Evolutionary conservation across 2,797 vertebrate genomes (phyloP), one percentile per base, ranked within the genome.

Genomic region (Sebastes miniatus): DNA sequence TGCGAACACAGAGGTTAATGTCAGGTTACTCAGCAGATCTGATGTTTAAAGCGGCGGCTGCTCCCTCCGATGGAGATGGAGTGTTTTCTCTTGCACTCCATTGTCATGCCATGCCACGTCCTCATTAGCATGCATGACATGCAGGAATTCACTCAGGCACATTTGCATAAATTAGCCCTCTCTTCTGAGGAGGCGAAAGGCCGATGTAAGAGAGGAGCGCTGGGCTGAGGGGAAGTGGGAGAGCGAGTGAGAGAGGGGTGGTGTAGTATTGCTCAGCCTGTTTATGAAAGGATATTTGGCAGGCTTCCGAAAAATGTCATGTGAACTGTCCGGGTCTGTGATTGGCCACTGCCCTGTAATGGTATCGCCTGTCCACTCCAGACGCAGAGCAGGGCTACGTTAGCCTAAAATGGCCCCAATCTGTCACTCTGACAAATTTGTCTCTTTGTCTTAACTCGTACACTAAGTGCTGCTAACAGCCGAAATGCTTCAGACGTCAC

Each of bases 391-490:
- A 94, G 95, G 94, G 90, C 92, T 84, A 92, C 81, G 95, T 96
- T 96, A 93, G 95, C 95, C 96, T 95, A 96, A 97, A 96, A 95
- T 92, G 94, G 95, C 96, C 96, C 94, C 96, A 95, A 96, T 96
- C 95, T 97, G 96, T 97, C 96, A 94, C 83, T 88, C 93, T 97
- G 96, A 98, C 96, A 96, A 95, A 97, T 97, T 95, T 95, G 92
- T 95, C 91, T 96, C 95, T 96, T 97, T 97, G 96, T 97, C 93
- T 96, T 93, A 94, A 95, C 94, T 95, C 93, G 91, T 95, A 94
- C 95, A 95, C 94, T 96, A 96, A 97, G 95, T 95, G 95, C 95
- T 95, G 94, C 96, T 96, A 96, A 96, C 96, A 94, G 95, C 94
- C 94, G 92, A 95, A 95, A 94, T 91, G 93, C 95, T 96, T 97